Percentiles rank a stretch among this genome's conserved stretches.
Evolutionary conservation across 2,797 vertebrate species (phyloP).

Genomic region (Taenioides sp.): DNA sequence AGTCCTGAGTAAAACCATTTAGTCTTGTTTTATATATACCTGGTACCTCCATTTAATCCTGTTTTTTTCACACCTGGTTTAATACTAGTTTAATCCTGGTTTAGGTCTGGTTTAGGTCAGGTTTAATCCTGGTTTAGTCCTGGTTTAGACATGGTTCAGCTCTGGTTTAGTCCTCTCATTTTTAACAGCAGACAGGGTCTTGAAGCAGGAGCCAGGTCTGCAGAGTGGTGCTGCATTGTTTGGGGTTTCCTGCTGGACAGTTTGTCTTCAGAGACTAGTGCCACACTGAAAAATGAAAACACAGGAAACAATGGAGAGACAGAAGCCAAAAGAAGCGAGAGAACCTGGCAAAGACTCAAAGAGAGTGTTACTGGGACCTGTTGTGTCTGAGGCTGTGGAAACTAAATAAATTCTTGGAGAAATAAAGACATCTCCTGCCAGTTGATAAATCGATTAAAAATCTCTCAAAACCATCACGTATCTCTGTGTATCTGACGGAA

Average conservation of each 20-base stretch:
- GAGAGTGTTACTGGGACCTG: too few species aligned
- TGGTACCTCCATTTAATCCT: too few species aligned
- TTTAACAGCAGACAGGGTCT: neutral
- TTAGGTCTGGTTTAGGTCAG: too few species aligned
- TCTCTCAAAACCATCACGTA: too few species aligned
- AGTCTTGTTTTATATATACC: too few species aligned
- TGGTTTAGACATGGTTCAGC: neutral
- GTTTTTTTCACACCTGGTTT: too few species aligned
- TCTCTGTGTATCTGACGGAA: too few species aligned
- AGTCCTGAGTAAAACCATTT: neutral
- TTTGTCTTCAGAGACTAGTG: conserved; percentile 15
- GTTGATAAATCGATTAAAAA: too few species aligned
- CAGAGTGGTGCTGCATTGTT: conserved; percentile 45
- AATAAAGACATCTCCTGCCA: too few species aligned
- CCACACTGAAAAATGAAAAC: conserved; percentile 42
- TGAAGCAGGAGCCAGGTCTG: neutral
- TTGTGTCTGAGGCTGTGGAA: too few species aligned
- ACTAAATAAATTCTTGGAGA: too few species aligned
- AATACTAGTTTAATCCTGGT: too few species aligned
- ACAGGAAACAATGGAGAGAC: conserved; percentile 34
- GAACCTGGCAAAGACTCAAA: neutral
- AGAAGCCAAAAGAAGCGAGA: neutral
- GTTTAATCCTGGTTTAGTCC: neutral
- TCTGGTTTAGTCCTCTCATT: neutral
- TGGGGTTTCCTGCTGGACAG: conserved; percentile 14